Conservation (phyloP, 2,113 vertebrate genomes). For the Lethenteron camtschaticum region DNA sequence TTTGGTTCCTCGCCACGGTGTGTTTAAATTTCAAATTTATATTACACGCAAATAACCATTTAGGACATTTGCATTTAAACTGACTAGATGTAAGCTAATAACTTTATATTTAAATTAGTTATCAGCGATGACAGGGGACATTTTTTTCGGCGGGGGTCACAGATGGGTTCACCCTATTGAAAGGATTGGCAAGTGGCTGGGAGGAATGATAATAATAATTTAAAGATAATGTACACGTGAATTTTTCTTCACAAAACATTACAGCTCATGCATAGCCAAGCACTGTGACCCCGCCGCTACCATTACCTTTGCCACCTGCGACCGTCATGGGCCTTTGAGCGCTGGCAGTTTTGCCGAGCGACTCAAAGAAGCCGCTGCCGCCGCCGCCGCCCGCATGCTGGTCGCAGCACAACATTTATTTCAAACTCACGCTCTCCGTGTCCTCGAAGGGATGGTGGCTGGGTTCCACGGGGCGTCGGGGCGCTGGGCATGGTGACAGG, state of each 20-base stretch:
- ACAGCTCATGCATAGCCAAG: neutral
- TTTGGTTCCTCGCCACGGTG: no score
- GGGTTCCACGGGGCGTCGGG: conserved; percentile 51
- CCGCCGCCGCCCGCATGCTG: neutral
- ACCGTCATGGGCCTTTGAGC: neutral
- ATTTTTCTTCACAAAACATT: neutral
- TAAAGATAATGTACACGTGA: neutral
- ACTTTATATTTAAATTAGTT: no score
- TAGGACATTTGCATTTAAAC: no score
- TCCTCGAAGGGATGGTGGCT: conserved; percentile 69
- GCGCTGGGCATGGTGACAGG: conserved; percentile 70
- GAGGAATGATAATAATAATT: no score
- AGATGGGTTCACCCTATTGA: no score
- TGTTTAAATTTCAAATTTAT: no score
- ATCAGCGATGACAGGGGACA: no score
- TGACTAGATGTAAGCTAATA: no score
- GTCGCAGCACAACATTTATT: neutral
- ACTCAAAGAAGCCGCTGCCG: conserved; percentile 2
- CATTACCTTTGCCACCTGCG: neutral
- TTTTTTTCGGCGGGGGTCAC: no score
- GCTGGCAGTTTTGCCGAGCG: neutral
- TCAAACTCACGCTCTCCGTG: conserved; percentile 57
- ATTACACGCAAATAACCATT: no score
- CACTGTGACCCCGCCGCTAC: neutral
- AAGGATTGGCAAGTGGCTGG: no score